Conservation (phyloP, 2,888 invertebrate species). For the Hirtodrosophila confusa region DNA sequence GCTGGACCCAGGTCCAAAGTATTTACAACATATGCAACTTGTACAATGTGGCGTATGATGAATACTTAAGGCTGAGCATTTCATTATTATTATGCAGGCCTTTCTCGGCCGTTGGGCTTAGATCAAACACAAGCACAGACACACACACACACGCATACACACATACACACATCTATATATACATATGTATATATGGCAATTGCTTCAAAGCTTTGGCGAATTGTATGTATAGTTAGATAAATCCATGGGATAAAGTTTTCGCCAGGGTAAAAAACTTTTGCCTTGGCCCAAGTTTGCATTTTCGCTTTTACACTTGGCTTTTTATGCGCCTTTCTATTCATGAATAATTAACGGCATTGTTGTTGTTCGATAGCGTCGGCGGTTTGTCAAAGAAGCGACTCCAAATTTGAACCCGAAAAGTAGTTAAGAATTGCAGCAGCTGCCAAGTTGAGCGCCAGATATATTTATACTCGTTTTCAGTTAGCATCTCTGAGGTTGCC, state of each 20-base stretch:
- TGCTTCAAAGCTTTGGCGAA: constrained; percentile 37
- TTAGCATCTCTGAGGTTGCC: constrained; percentile 26
- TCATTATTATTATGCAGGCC: constrained; percentile 66
- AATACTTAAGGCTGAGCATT: constrained; percentile 63
- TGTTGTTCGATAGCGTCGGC: constrained; percentile 60
- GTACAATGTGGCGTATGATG: constrained; percentile 65
- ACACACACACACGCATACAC: constrained; percentile 6
- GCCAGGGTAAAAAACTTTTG: constrained; percentile 57
- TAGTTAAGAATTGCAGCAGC: constrained; percentile 56
- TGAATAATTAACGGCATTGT: constrained; percentile 76
- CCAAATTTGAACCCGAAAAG: constrained; percentile 54
- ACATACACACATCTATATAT: neutral
- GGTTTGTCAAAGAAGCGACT: constrained; percentile 56
- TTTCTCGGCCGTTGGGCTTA: constrained; percentile 26
- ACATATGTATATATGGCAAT: neutral
- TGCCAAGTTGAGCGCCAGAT: constrained; percentile 17
- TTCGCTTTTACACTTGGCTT: constrained; percentile 49
- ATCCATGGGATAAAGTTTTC: constrained; percentile 62
- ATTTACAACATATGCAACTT: constrained; percentile 75
- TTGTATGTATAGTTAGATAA: constrained; percentile 60
- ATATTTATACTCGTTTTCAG: neutral
- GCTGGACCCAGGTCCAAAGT: constrained; percentile 54
- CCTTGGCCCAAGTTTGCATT: constrained; percentile 57
- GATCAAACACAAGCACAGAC: constrained; percentile 8
- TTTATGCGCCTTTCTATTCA: constrained; percentile 63